Evolutionary conservation across 1,140 invertebrate species (phyloP), one percentile per base, ranked within the genome.

Genomic region (Drosophila orena): DNA sequence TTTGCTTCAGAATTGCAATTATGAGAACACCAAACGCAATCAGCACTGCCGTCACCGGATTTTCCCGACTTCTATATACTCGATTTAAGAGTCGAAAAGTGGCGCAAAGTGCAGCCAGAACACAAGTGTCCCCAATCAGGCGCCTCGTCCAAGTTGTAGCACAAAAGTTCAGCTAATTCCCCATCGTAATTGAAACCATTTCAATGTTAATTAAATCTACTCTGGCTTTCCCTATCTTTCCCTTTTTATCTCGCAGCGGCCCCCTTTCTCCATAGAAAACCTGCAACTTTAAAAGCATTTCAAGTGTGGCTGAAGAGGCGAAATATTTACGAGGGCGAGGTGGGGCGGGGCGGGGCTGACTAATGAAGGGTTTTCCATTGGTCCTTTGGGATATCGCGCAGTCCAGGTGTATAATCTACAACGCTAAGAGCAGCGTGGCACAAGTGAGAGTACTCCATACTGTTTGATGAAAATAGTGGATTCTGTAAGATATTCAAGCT

Each of bases 11-110:
- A 68, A 58, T 76, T 69, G 65, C 70, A 78, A 75, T 78, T 86
- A 81, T 79, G 65, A 81, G 83, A 81, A 79, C 81, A 86, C 81
- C 72, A 79, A 70, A 56, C 30, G 40, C 61, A 71, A 60, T 38
- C 34, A 65, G 56, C 50, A 64, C 20, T 54, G 47, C 53, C 55
- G 46, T 77, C 15, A 20, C 40, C 34, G 11, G 34, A 59, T 40
- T 49, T 30, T 62, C 24, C 17, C 10, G 11, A 34, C 43, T 66
- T 68, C 24, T 46, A 47, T 11, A 70, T 20, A 34, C 50, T 56
- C 27, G 7, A 56, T 56, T 70, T 46, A 47, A 70, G n/a, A 56
- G 64, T 4, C 40, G 12, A 55, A 47, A 70, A 70, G 50, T 40
- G 40, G 11, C 56, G 10, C 54, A 54, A 40, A 64, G 24, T 43